These are phyloP conservation scores for Liposcelis brunnea DNA, from an alignment of 2,888 invertebrate species.

Conservation along the genomic window DNA sequence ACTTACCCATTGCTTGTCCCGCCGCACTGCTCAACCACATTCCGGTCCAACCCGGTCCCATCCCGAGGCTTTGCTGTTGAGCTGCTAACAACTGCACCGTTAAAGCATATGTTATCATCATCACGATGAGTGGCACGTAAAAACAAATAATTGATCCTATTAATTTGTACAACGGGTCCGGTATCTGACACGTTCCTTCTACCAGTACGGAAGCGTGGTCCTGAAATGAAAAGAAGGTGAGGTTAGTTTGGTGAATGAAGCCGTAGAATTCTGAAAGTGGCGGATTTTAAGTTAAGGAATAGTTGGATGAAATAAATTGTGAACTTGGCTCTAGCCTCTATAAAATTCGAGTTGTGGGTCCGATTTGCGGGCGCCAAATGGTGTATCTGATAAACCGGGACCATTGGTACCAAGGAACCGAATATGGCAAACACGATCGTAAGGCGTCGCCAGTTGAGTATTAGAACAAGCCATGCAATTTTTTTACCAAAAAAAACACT, in stretches of 20 bases:
- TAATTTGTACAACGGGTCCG: slow-evolving; percentile 74
- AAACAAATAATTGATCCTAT: slow-evolving; percentile 91
- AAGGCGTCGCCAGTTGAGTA: too few species aligned
- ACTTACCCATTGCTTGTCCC: slow-evolving; percentile 15
- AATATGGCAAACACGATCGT: too few species aligned
- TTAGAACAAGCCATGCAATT: too few species aligned
- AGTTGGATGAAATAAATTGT: too few species aligned
- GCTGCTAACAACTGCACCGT: slow-evolving; percentile 75
- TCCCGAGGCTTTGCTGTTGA: slow-evolving; percentile 56
- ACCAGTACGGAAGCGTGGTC: slow-evolving; percentile 68
- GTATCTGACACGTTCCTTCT: slow-evolving; percentile 70
- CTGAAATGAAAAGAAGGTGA: slow-evolving; percentile 42
- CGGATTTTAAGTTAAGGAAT: neutral
- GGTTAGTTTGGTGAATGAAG: too few species aligned
- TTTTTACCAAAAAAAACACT: too few species aligned
- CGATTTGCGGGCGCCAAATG: too few species aligned
- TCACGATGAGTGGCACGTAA: slow-evolving; percentile 86
- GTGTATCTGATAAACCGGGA: too few species aligned
- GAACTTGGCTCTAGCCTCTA: too few species aligned
- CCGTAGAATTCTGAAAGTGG: neutral
- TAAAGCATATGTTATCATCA: slow-evolving; percentile 86
- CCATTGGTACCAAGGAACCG: too few species aligned
- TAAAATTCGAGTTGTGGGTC: too few species aligned
- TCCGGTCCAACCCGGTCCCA: slow-evolving; percentile 48
- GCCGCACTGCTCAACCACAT: slow-evolving; percentile 47